These are phyloP conservation scores for Diglossa cyanea DNA, from an alignment of 2,797 vertebrate genomes.

Conservation along the genomic window DNA sequence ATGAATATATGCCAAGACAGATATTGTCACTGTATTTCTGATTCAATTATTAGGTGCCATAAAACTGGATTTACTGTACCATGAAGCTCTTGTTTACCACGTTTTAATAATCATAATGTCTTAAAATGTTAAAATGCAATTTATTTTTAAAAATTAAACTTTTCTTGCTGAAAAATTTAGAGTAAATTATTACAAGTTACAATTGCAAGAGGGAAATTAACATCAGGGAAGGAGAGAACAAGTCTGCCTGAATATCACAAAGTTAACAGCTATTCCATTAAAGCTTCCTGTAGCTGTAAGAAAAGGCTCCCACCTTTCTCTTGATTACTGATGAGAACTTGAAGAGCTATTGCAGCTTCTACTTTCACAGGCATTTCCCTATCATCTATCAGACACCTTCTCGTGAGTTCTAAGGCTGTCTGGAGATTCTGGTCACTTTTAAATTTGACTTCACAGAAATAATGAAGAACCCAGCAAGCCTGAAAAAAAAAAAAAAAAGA, in stretches of 20 bases:
- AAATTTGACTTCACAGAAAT: slow-evolving; percentile 99
- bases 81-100: neutral
- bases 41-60: neutral
- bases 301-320: slow-evolving; percentile 92
- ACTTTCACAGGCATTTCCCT: slow-evolving; percentile 99
- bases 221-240: neutral
- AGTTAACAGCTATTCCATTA: neutral
- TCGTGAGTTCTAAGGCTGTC: slow-evolving; percentile 92
- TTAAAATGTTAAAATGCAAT: neutral
- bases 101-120: neutral
- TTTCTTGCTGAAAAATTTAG: neutral
- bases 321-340: slow-evolving; percentile 98
- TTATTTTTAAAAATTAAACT: neutral
- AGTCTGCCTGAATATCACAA: neutral
- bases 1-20: neutral
- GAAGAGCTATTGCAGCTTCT: slow-evolving; percentile 97
- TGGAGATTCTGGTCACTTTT: slow-evolving; percentile 98
- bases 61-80: neutral
- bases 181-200: neutral
- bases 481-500: slow-evolving; percentile 51
- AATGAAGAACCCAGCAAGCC: slow-evolving; percentile 99
- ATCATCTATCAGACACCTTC: slow-evolving; percentile 94
- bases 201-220: neutral
- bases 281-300: neutral
- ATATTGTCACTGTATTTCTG: neutral